phyloP scores from a whole-genome alignment of 2,113 vertebrate species.

The Cervus canadensis region DNA sequence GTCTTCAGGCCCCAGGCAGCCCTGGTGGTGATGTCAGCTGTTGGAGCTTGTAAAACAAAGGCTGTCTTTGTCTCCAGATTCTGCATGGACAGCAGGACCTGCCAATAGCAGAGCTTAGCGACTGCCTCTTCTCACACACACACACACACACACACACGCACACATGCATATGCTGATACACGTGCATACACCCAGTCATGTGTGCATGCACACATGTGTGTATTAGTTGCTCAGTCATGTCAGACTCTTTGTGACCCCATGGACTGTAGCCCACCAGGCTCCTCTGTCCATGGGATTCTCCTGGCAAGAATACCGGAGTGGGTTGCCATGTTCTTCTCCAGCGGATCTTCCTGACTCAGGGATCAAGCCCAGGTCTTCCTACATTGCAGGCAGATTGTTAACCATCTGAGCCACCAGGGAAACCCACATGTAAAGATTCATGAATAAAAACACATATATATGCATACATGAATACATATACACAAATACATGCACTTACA shows the following conservation, averaged over 20 bases:
- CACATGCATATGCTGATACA: background rate
- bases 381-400: background rate
- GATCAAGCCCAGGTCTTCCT: background rate
- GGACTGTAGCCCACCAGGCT: background rate
- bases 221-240: background rate
- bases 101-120: background rate
- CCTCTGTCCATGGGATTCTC: background rate
- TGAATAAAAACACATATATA: background rate
- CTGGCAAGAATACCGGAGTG: background rate
- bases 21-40: background rate
- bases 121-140: no score
- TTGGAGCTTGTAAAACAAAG: background rate
- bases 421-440: background rate
- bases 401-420: background rate
- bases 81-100: background rate
- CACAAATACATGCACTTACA: background rate
- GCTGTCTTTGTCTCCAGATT: background rate
- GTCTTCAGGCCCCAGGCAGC: background rate
- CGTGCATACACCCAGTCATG: background rate
- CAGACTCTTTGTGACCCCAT: background rate
- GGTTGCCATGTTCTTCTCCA: background rate
- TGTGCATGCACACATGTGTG: background rate
- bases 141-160: fast-evolving
- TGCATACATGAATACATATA: background rate
- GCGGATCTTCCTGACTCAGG: background rate